phyloP scores from a whole-genome alignment of 2,888 invertebrate species.

The Aricia artaxerxes region DNA sequence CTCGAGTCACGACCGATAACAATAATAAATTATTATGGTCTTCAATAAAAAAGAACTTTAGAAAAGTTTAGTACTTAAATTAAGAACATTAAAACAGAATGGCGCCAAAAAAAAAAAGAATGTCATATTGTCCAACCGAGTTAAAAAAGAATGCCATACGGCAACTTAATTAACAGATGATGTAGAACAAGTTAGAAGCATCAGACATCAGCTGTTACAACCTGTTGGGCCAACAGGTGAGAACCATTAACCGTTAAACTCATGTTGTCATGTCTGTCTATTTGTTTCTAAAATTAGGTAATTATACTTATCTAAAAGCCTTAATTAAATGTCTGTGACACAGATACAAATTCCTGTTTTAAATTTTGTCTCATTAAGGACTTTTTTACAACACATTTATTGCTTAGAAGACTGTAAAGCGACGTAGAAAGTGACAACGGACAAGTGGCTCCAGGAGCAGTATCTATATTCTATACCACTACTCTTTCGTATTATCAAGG shows the following conservation, averaged over 20 bases:
- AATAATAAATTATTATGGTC: not conserved
- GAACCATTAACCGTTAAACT: conserved; percentile 3
- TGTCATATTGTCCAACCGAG: not conserved
- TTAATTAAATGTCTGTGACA: not conserved
- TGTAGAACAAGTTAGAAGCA: conserved; percentile 18
- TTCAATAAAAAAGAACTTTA: not conserved
- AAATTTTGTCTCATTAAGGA: not conserved
- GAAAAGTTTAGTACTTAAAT: not conserved
- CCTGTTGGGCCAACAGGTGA: conserved; percentile 23
- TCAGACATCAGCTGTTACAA: conserved; percentile 21
- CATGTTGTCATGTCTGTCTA: conserved; percentile 1
- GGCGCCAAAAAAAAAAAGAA: too few species aligned
- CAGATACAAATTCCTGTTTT: not conserved
- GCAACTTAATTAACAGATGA: not conserved
- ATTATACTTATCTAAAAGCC: too few species aligned
- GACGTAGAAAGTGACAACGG: too few species aligned
- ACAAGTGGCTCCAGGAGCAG: too few species aligned
- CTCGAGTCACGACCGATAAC: not conserved
- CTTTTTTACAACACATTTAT: not conserved
- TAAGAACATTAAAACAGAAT: not conserved
- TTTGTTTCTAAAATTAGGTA: not conserved
- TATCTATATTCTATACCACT: too few species aligned
- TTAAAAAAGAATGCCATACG: not conserved
- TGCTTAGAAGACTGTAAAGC: too few species aligned
- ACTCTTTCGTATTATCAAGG: too few species aligned